phyloP scores from a whole-genome alignment of 2,113 vertebrate species.

The Globicephala melas region DNA sequence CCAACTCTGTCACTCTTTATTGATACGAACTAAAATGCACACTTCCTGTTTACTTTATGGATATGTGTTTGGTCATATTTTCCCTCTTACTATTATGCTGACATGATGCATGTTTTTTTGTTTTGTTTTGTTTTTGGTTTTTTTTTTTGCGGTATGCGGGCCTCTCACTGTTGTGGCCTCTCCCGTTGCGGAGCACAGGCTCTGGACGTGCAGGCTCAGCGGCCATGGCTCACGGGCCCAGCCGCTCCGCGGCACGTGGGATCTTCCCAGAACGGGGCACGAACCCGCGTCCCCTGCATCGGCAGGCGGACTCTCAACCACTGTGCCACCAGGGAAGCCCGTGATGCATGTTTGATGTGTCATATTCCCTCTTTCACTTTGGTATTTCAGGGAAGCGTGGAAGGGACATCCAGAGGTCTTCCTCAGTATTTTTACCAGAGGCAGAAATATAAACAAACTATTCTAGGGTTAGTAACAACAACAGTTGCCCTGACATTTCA shows the following conservation, averaged over 20 bases:
- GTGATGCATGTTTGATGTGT: neutral
- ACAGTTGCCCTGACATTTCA: conserved; percentile 6
- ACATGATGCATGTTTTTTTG: neutral
- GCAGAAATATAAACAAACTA: neutral
- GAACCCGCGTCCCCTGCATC: too few relatives aligned
- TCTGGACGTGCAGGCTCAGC: too few relatives aligned
- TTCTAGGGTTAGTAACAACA: neutral
- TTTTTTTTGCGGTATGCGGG: too few relatives aligned
- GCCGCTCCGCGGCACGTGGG: too few relatives aligned
- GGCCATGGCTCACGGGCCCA: too few relatives aligned
- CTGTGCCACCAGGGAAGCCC: too few relatives aligned
- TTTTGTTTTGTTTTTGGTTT: too few relatives aligned
- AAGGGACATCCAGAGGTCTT: conserved; percentile 7
- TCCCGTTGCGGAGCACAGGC: too few relatives aligned
- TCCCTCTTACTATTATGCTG: neutral
- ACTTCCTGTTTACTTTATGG: neutral
- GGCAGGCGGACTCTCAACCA: too few relatives aligned
- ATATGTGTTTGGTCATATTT: neutral
- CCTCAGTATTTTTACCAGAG: neutral
- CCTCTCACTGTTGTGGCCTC: too few relatives aligned
- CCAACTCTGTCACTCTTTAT: neutral
- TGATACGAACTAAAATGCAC: neutral
- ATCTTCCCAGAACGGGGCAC: too few relatives aligned
- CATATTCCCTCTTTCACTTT: neutral
- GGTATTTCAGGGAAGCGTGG: neutral